Evolutionary conservation across 2,797 vertebrate species (phyloP).

Genomic region (Alauda arvensis): DNA sequence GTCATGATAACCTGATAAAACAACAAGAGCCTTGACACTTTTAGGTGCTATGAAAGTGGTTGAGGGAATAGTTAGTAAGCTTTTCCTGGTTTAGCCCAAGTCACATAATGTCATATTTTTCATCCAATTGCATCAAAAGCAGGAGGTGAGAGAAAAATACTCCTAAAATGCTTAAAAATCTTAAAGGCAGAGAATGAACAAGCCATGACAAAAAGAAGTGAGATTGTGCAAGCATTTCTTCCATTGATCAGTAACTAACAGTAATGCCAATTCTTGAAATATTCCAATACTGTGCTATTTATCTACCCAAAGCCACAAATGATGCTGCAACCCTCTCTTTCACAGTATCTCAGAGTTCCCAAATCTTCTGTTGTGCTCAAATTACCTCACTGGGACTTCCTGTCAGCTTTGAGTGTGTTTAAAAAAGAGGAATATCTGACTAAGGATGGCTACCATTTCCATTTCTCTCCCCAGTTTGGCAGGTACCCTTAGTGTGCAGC

Average conservation of each 20-base stretch:
- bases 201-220: neutral
- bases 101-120: neutral
- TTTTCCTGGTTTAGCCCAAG: neutral
- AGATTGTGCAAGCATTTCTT: neutral
- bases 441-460: neutral
- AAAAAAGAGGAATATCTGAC: neutral
- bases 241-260: neutral
- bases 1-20: slow-evolving; percentile 91
- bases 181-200: neutral
- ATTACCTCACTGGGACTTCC: neutral
- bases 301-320: neutral
- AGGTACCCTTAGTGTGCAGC: neutral
- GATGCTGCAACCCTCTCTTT: neutral
- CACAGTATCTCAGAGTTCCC: neutral
- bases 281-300: neutral
- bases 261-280: neutral
- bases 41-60: neutral
- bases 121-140: neutral
- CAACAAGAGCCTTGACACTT: neutral
- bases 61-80: neutral
- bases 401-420: neutral
- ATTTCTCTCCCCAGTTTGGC: neutral
- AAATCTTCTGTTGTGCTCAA: neutral
- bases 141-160: neutral
- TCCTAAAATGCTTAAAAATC: neutral